phyloP scores from a whole-genome alignment of 2,113 vertebrate genomes.

The Hypomesus transpacificus region DNA sequence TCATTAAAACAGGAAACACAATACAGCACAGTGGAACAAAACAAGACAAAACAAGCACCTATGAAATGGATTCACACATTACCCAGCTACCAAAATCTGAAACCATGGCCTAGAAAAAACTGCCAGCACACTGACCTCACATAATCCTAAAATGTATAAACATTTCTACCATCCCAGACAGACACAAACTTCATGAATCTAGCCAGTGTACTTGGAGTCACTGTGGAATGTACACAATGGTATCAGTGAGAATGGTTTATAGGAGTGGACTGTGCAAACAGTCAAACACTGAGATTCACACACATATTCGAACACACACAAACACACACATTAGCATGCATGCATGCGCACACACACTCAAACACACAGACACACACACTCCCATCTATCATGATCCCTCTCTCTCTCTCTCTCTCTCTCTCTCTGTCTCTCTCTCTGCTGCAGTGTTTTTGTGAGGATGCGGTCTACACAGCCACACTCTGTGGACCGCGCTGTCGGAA shows the following conservation, averaged over 20 bases:
- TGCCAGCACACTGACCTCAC: too few species aligned
- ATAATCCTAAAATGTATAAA: too few species aligned
- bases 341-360: neutral
- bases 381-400: slow-evolving; percentile 8
- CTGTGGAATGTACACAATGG: slow-evolving; percentile 25
- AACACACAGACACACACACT: slow-evolving; percentile 6
- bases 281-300: slow-evolving; percentile 36
- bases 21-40: too few species aligned
- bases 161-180: too few species aligned
- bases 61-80: too few species aligned
- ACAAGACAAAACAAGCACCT: neutral
- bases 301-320: slow-evolving; percentile 28
- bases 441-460: slow-evolving; percentile 22
- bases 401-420: slow-evolving; percentile 33
- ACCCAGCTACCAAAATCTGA: too few species aligned
- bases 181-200: slow-evolving; percentile 36
- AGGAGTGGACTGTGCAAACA: slow-evolving; percentile 8
- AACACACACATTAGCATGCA: slow-evolving; percentile 9
- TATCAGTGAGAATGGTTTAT: slow-evolving; percentile 29
- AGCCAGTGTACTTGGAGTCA: neutral
- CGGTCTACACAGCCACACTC: neutral
- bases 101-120: too few species aligned
- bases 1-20: neutral
- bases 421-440: slow-evolving; percentile 35
- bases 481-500: slow-evolving; percentile 15